These are phyloP conservation scores for Ectropis crepuscularia DNA, from an alignment of 2,888 invertebrate genomes.

Conservation along the genomic window DNA sequence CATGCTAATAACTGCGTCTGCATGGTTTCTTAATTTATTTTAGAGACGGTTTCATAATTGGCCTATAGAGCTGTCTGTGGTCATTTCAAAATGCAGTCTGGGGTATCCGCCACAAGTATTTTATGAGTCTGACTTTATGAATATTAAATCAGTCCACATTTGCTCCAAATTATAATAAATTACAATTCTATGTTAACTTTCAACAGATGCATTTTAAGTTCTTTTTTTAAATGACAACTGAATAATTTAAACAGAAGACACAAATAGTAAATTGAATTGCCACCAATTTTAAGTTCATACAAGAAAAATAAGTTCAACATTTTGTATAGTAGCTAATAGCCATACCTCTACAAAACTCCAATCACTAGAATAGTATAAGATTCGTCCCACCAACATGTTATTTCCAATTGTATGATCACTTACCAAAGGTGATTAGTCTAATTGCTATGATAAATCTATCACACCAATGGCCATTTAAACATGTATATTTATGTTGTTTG, in stretches of 20 bases:
- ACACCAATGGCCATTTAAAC: conserved; percentile 27
- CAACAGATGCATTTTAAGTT: conserved; percentile 28
- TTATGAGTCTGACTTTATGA: conserved; percentile 33
- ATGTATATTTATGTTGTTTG: conserved; percentile 25
- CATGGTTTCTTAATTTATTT: conserved; percentile 51
- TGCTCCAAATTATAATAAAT: conserved; percentile 39
- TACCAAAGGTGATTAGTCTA: conserved; percentile 41
- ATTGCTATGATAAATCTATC: conserved; percentile 35
- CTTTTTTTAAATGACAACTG: conserved; percentile 14
- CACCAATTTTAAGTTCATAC: too few relatives aligned
- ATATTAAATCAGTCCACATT: conserved; percentile 34
- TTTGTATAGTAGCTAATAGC: not conserved
- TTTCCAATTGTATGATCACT: conserved; percentile 20
- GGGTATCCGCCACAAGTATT: conserved; percentile 26
- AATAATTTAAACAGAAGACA: conserved; percentile 3
- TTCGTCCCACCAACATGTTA: conserved; percentile 21
- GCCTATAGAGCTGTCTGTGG: conserved; percentile 44
- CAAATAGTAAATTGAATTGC: not conserved
- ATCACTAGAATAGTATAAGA: not conserved
- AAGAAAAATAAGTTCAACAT: too few relatives aligned
- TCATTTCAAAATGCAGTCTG: conserved; percentile 36
- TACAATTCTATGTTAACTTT: conserved; percentile 39
- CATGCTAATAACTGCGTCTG: conserved; percentile 54
- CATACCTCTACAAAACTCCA: not conserved
- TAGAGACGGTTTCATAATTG: conserved; percentile 49